A percentile compares a stretch with the other conserved stretches of the same genome.
These are phyloP conservation scores for Agriotes lineatus DNA, from an alignment of 2,888 invertebrate genomes.

Conservation along the genomic window DNA sequence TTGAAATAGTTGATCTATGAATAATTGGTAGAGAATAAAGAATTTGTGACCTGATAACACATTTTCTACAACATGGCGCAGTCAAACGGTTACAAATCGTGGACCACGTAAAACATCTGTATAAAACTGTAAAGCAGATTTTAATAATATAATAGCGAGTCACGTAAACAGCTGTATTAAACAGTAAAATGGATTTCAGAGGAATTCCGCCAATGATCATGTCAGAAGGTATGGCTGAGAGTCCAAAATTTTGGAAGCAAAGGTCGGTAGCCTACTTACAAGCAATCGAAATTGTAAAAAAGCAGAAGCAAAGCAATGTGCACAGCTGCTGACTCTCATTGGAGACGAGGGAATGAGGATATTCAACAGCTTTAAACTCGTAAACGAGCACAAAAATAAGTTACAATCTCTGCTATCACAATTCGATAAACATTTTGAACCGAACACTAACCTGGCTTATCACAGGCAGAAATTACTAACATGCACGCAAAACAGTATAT, in stretches of 20 bases:
- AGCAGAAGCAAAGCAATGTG: slow-evolving; percentile 26
- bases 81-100: no score
- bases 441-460: slow-evolving; percentile 42
- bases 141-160: slow-evolving; percentile 30
- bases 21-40: no score
- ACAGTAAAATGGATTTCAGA: no score
- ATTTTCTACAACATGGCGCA: no score
- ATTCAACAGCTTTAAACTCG: slow-evolving; percentile 38
- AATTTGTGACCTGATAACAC: no score
- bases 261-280: slow-evolving; percentile 39
- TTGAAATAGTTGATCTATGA: no score
- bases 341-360: no score
- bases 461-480: slow-evolving; percentile 42
- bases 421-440: no score
- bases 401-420: slow-evolving; percentile 41
- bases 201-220: no score
- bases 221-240: slow-evolving; percentile 7
- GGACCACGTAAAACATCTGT: neutral
- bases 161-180: no score
- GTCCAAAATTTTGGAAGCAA: slow-evolving; percentile 29
- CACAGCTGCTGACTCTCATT: no score
- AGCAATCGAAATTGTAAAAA: no score
- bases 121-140: neutral
- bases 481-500: slow-evolving; percentile 39
- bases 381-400: slow-evolving; percentile 31